Percentiles rank a stretch among this genome's conserved stretches.
Conservation (phyloP, 2,888 invertebrate species). For the Dynastes maya region DNA sequence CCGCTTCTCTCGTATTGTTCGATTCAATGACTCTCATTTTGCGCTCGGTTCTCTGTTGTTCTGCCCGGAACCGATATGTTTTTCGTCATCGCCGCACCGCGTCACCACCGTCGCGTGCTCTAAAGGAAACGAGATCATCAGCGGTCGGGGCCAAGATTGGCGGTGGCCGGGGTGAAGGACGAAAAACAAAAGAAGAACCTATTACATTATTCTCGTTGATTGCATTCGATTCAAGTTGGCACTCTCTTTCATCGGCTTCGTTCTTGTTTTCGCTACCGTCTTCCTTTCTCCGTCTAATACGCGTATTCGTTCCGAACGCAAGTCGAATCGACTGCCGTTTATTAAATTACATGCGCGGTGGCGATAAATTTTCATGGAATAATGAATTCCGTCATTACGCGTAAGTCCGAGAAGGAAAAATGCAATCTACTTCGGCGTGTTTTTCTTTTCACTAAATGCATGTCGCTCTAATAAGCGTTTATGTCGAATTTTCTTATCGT, state of each 20-base stretch:
- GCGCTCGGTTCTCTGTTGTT: slow-evolving; percentile 18
- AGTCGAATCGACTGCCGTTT: slow-evolving; percentile 1
- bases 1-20: slow-evolving; percentile 20
- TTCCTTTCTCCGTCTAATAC: neutral
- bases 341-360: slow-evolving; percentile 26
- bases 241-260: neutral
- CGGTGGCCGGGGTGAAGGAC: slow-evolving; percentile 9
- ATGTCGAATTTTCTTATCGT: slow-evolving; percentile 13
- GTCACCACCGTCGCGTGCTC: neutral
- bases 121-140: neutral
- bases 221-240: slow-evolving; percentile 37
- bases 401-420: slow-evolving; percentile 16
- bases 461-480: slow-evolving; percentile 2
- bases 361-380: slow-evolving; percentile 36
- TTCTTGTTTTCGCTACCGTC: neutral
- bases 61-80: slow-evolving; percentile 31
- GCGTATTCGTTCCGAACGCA: slow-evolving; percentile 5
- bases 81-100: neutral
- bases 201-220: slow-evolving; percentile 40
- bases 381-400: slow-evolving; percentile 30
- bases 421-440: slow-evolving; percentile 23
- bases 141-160: neutral
- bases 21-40: slow-evolving; percentile 19
- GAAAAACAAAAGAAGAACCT: slow-evolving; percentile 39
- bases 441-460: slow-evolving; percentile 14